Evolutionary conservation across 2,113 vertebrate species (phyloP), one percentile per base, ranked within the genome.

Genomic region (Raphicerus campestris): DNA sequence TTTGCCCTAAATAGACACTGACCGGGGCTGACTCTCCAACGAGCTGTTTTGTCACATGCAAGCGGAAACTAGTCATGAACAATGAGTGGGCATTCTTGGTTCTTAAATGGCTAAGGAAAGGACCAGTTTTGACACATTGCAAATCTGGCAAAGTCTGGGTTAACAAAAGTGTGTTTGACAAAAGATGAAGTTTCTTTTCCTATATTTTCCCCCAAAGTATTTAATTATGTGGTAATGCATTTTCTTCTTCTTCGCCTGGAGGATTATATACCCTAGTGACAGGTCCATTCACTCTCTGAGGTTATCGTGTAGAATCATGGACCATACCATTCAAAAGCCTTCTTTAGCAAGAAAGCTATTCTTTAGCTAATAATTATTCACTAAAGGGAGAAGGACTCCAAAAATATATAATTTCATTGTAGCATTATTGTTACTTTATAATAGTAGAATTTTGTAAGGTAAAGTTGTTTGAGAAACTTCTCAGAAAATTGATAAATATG

Each of bases 1-100:
- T 99, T 99, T 99, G 99, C 99, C 99, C 99, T 99, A 99, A 99
- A 99, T 99, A 99, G 99, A 99, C 99, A 99, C 99, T 99, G 99
- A 99, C 99, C 99, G 98, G 99, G 99, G 99, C 99, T 99, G 99
- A 99, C 99, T 99, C 99, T 99, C 99, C 99, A 99, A 98, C 99
- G 99, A 98, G 99, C 99, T 99, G 99, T 99, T 99, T 99, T 99
- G 99, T 99, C 98, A 98, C 98, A 99, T 97, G 98, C 99, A 99
- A 99, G 99, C 99, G 99, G 99, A 99, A 99, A 99, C 99, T 98
- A 98, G 98, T 98, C 53, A 39, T 97, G 98, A 98, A 99, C 99
- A 99, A 99, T 98, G 98, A 97, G 58, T 98, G 97, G 96, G 98
- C 98, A 98, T 99, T 99, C 98, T 98, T 98, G 98, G 91, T 98